Conservation (phyloP, 2,888 invertebrate genomes). For the Drosophila subquinaria region DNA sequence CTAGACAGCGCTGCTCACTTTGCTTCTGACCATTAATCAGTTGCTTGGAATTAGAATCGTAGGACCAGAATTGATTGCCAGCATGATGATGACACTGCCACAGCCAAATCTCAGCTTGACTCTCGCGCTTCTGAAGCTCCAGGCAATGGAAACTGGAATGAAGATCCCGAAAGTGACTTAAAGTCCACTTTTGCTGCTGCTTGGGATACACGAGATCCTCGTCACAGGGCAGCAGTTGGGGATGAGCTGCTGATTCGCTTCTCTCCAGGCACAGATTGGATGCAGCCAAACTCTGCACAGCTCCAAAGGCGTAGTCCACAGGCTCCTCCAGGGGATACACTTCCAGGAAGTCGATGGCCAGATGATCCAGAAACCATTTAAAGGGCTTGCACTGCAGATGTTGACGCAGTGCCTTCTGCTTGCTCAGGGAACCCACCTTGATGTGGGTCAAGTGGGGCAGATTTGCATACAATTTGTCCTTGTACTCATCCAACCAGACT, state of each 20-base stretch:
- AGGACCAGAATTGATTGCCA: conserved; percentile 97
- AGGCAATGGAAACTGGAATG: conserved; percentile 90
- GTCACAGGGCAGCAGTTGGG: conserved; percentile 71
- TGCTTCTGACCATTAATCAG: conserved; percentile 61
- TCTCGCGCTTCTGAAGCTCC: conserved; percentile 90
- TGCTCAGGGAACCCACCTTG: conserved; percentile 92
- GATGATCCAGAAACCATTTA: conserved; percentile 96
- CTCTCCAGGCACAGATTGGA: conserved; percentile 91
- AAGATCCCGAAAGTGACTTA: conserved; percentile 81
- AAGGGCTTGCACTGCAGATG: conserved; percentile 94
- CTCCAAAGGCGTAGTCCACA: conserved; percentile 91
- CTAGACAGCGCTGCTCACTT: conserved; percentile 89
- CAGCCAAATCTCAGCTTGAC: conserved; percentile 90
- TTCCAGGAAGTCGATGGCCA: conserved; percentile 94
- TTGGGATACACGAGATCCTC: conserved; percentile 72
- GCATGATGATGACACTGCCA: conserved; percentile 96
- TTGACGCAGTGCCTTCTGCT: conserved; percentile 90
- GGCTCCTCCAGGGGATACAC: conserved; percentile 97
- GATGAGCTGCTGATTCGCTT: conserved; percentile 78
- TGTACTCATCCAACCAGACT: conserved; percentile 99
- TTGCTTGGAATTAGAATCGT: conserved; percentile 87
- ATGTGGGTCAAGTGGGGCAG: conserved; percentile 90
- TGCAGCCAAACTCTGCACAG: conserved; percentile 88
- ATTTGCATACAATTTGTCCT: conserved; percentile 92
- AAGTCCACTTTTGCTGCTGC: conserved; percentile 75